Evolutionary conservation across 2,797 vertebrate genomes (phyloP), one percentile per base, ranked within the genome.

Genomic region (Remorina albescens): DNA sequence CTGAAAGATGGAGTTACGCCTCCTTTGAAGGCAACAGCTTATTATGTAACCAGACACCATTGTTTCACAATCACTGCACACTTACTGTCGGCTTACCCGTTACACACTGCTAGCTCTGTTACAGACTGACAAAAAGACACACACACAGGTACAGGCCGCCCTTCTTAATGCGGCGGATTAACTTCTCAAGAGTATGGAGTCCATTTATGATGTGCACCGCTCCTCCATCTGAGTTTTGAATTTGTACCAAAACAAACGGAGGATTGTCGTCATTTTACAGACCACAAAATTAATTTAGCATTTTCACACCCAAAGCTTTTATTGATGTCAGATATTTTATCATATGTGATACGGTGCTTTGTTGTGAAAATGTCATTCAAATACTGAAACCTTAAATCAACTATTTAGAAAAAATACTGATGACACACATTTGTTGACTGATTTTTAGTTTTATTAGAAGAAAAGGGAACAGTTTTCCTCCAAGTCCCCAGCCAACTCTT

Each of bases 21-120:
- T 90, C 66, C 90, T 93, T 93, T 94, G 91, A 94, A 93, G 86
- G 89, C 88, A 91, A 85, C 92, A 91, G 93, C 90, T 94, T 93
- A 95, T 95, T 94, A 93, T 93, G 94, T 93, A 95, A 95, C 89
- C 80, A 65, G 94, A 95, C 84, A 91, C 94, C 89, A 91, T 91
- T 93, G 93, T 94, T 93, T 95, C 92, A 92, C 92, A 93, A 94
- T 93, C 88, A 74, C 88, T 89, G 92, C 90, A 92, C 94, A 93
- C 93, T 94, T 95, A 91, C 72, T 58, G 67, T 9, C n/a, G 68
- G 86, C 88, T 91, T 83, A 71, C 57, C 73, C 75, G 58, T 88
- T 86, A 88, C 89, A 79, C 85, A 70, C 61, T 30, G 26, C 71
- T 42, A 57, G 54, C 76, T 37, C 65, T 51, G 58, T 18, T 58